Base-by-base conservation (phyloP, 2,888 invertebrate species). In the Pristionchus mayeri region DNA sequence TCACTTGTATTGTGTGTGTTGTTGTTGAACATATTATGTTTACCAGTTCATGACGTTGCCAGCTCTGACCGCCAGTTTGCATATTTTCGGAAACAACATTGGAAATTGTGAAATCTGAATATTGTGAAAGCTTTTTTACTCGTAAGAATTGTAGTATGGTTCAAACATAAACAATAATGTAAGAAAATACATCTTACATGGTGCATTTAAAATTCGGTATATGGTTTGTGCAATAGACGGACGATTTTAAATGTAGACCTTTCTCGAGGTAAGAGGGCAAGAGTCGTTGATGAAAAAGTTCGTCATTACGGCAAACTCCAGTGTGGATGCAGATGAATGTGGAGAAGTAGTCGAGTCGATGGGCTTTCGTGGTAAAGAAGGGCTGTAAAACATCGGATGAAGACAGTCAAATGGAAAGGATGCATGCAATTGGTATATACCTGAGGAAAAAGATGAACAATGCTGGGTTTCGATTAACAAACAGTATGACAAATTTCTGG, bases 271-370 rank as follows among this genome's bases (percentile, higher is more conserved):
- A 37, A 34, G 37, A 18, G 1, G 21, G 16, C 18, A 21, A 37
- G 3, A 37, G 67, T 37, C 67, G 2, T 18, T 18, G 2, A 18
- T 67, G 18, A 21, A 67, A 67, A 1, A 27, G 21, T 24, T 67
- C 67, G 3, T 18, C 67, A 9, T 67, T 27, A 16, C 9, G 34
- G 37, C 67, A 67, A 37, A 67, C 21, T 34, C 67, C 67, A 11
- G 67, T 67, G 21, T 67, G 67, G 6, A 67, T 37, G 67, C 67
- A 67, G 67, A 67, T 67, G 21, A 67, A 67, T 6, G 67, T 21
- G 37, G 67, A 67, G 37, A 37, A 67, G 9, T 37, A 67, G 7
- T 67, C 67, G 37, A 67, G 3, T 67, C 67, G 67, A 37, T 37
- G 16, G 37, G 37, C 67, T 67, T 18, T n/a, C 34, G 37, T 67